Evolutionary conservation across 2,797 vertebrate genomes (phyloP), one percentile per base, ranked within the genome.

Genomic region (Phylloscopus collybita): DNA sequence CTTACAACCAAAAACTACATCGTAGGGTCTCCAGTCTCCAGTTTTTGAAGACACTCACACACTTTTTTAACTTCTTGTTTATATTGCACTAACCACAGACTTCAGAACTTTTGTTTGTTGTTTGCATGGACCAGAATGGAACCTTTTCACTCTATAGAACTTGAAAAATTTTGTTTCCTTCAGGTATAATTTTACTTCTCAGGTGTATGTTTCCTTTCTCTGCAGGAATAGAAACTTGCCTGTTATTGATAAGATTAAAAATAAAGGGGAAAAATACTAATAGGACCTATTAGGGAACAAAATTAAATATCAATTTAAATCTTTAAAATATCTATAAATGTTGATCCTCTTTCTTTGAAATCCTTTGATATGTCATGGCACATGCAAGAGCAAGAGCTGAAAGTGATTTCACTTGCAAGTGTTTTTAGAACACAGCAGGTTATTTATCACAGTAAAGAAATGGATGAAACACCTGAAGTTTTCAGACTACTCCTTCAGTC

Each of bases 401-500:
- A 87, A 61, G 8, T 47, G 9, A 57, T 76, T 87, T 86, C 9
- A 25, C 16, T 62, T 84, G 16, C 18, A 92, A 56, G 4, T 4
- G 5, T 13, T 59, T 92, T 66, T 60, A 92, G 64, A 76, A 36
- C 13, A 66, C 6, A 60, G 29, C 17, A 78, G 22, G 12, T 61
- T 30, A 53, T 90, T 88, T 87, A 38, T 66, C 56, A 81, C 9
- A 56, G 22, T 76, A 84, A 79, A 72, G 29, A 79, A 80, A 56
- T 11, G 0, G 0, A 59, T 11, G 21, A 84, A 84, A 42, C 4
- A 11, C 11, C 20, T 69, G 23, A 79, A 69, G 3, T 40, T 72
- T 90, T 75, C 47, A 84, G 40, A 45, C 6, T 54, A 53, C 13
- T 15, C 14, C 16, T 79, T 81, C 49, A 82, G 56, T 36, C 3